Evolutionary conservation across 2,888 invertebrate genomes (phyloP).

Genomic region (Cosmopolites sordidus): DNA sequence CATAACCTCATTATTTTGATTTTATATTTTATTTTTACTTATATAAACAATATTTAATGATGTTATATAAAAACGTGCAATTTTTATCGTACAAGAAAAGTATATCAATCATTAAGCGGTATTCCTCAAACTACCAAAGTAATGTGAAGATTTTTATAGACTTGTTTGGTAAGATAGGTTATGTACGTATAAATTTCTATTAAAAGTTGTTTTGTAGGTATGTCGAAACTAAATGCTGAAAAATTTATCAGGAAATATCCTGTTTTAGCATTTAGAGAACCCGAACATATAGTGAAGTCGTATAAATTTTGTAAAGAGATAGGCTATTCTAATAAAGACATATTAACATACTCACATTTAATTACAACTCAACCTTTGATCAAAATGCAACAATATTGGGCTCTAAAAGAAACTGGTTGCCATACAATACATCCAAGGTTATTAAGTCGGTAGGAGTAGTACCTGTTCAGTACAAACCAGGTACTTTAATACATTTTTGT

Average conservation of each 20-base stretch:
- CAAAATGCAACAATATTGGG: constrained; percentile 54
- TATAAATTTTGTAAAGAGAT: constrained; percentile 43
- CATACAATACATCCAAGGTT: constrained; percentile 36
- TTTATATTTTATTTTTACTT: no score
- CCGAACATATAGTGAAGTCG: constrained; percentile 17
- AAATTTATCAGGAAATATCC: neutral
- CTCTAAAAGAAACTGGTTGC: constrained; percentile 61
- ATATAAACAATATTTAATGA: no score
- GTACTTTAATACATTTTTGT: constrained; percentile 7
- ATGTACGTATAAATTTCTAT: neutral
- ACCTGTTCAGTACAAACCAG: no score
- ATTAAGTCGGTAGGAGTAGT: constrained; percentile 44
- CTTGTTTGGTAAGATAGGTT: constrained; percentile 8
- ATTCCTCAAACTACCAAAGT: neutral
- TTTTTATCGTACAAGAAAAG: neutral
- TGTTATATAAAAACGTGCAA: no score
- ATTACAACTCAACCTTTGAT: constrained; percentile 44
- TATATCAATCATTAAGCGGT: neutral
- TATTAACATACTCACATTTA: constrained; percentile 52
- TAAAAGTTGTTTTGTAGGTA: constrained; percentile 3
- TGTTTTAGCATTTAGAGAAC: constrained; percentile 5
- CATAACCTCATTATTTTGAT: no score
- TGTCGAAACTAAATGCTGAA: neutral
- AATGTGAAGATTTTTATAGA: constrained; percentile 14
- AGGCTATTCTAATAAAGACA: constrained; percentile 52